These are phyloP conservation scores for Steinernema carpocapsae DNA, from an alignment of 2,888 invertebrate genomes.

Conservation along the genomic window DNA sequence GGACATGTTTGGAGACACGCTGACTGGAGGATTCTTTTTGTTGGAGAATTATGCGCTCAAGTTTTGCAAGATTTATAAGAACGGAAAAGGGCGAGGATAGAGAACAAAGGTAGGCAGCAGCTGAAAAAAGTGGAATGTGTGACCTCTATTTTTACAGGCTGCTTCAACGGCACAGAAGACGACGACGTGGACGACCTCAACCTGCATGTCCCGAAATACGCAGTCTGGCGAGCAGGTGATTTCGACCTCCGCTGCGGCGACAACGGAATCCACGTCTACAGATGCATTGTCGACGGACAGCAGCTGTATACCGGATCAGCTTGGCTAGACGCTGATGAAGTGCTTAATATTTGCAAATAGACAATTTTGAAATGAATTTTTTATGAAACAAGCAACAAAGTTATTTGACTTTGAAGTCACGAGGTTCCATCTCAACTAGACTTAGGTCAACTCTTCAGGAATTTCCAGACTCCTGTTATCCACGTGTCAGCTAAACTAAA, in stretches of 20 bases:
- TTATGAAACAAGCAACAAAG: not conserved
- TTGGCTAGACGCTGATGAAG: constrained; percentile 49
- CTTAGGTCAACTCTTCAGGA: too few species aligned
- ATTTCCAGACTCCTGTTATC: too few species aligned
- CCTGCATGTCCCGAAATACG: constrained; percentile 60
- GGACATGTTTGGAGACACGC: constrained; percentile 55
- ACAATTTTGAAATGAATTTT: not conserved
- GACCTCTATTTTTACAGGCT: constrained; percentile 47
- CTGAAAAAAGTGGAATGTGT: not conserved
- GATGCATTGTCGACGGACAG: constrained; percentile 41
- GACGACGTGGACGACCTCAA: constrained; percentile 53
- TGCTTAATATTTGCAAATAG: constrained; percentile 49
- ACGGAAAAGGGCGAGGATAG: constrained; percentile 56
- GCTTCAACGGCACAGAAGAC: constrained; percentile 58
- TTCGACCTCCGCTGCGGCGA: constrained; percentile 59
- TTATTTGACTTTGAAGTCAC: not conserved
- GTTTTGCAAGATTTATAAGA: constrained; percentile 54
- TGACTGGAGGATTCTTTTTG: constrained; percentile 55
- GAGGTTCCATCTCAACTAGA: too few species aligned
- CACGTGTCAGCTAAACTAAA: too few species aligned
- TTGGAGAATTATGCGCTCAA: constrained; percentile 50
- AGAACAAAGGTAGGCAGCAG: constrained; percentile 51
- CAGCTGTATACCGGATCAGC: constrained; percentile 46
- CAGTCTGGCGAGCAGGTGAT: constrained; percentile 53
- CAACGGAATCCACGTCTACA: constrained; percentile 57